Evolutionary conservation across 2,888 invertebrate genomes (phyloP).

Genomic region (Limnephilus auricula): DNA sequence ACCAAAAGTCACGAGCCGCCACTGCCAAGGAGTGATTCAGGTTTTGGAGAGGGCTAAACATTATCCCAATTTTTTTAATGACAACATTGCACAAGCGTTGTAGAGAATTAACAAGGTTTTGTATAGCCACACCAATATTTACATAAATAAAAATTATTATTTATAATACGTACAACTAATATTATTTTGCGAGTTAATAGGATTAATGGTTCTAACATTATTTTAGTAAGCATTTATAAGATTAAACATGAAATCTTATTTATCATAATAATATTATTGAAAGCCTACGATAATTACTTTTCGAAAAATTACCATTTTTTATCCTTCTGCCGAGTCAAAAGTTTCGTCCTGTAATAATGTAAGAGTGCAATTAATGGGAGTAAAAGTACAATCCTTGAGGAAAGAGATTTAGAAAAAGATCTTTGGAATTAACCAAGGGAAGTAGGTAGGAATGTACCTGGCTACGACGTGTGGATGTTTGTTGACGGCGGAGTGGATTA

Average conservation of each 20-base stretch:
- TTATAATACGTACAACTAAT: neutral
- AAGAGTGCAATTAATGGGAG: slow-evolving; percentile 65
- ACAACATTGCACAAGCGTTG: too few species aligned
- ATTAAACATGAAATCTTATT: neutral
- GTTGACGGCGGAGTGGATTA: slow-evolving; percentile 68
- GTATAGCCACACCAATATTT: neutral
- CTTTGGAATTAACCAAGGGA: too few species aligned
- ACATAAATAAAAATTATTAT: neutral
- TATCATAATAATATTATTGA: neutral
- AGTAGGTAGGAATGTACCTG: slow-evolving; percentile 71
- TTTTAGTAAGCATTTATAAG: slow-evolving; percentile 16
- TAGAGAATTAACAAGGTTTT: too few species aligned
- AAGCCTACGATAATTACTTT: slow-evolving; percentile 48
- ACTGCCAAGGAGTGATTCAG: neutral
- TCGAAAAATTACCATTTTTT: slow-evolving; percentile 85
- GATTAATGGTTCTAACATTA: slow-evolving; percentile 2
- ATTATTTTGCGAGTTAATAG: slow-evolving; percentile 1
- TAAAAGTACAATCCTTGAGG: neutral
- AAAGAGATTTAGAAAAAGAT: too few species aligned
- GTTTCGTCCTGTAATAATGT: slow-evolving; percentile 91
- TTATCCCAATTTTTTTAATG: too few species aligned
- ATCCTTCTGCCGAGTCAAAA: slow-evolving; percentile 90
- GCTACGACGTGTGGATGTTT: slow-evolving; percentile 78
- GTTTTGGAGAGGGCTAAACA: neutral
- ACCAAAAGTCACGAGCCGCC: too few species aligned